These are phyloP conservation scores for Bombylius major DNA, from an alignment of 2,888 invertebrate species.

Conservation along the genomic window DNA sequence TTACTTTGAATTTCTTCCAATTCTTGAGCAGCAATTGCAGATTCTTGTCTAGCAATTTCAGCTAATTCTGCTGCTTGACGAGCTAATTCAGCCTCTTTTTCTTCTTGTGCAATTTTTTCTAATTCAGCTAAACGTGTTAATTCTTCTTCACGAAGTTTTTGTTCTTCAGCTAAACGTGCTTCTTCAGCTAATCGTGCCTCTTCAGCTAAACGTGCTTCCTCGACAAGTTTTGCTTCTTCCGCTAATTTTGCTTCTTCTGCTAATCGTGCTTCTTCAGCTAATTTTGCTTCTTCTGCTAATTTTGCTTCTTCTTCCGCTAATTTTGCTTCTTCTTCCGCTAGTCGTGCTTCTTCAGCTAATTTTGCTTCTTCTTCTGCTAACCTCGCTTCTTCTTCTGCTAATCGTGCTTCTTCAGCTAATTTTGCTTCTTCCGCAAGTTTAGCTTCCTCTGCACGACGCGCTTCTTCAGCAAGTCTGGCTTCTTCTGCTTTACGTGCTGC, in stretches of 20 bases:
- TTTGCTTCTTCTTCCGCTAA: slow-evolving; percentile 21
- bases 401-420: slow-evolving; percentile 30
- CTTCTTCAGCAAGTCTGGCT: slow-evolving; percentile 20
- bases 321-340: slow-evolving; percentile 28
- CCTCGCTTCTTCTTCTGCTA: slow-evolving; percentile 37
- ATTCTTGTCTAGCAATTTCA: slow-evolving; percentile 51
- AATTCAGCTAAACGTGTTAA: slow-evolving; percentile 39
- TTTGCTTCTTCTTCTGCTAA: slow-evolving; percentile 33
- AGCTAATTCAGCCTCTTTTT: slow-evolving; percentile 49
- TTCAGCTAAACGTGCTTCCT: slow-evolving; percentile 35
- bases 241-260: slow-evolving; percentile 29
- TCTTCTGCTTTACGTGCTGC: slow-evolving; percentile 26
- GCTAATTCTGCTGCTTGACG: slow-evolving; percentile 59
- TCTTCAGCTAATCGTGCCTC: slow-evolving; percentile 35
- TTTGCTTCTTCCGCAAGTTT: slow-evolving; percentile 23
- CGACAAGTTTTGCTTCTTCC: slow-evolving; percentile 31
- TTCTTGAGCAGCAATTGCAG: slow-evolving; percentile 47
- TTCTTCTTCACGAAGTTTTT: slow-evolving; percentile 40
- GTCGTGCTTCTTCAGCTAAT: slow-evolving; percentile 28
- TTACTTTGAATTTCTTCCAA: slow-evolving; percentile 22
- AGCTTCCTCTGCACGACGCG: slow-evolving; percentile 27
- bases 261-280: slow-evolving; percentile 34
- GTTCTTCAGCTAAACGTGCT: slow-evolving; percentile 35
- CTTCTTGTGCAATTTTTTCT: slow-evolving; percentile 29
- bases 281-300: slow-evolving; percentile 20